Conservation (phyloP, 1,140 invertebrate genomes). For the Drosophila ananassae region DNA sequence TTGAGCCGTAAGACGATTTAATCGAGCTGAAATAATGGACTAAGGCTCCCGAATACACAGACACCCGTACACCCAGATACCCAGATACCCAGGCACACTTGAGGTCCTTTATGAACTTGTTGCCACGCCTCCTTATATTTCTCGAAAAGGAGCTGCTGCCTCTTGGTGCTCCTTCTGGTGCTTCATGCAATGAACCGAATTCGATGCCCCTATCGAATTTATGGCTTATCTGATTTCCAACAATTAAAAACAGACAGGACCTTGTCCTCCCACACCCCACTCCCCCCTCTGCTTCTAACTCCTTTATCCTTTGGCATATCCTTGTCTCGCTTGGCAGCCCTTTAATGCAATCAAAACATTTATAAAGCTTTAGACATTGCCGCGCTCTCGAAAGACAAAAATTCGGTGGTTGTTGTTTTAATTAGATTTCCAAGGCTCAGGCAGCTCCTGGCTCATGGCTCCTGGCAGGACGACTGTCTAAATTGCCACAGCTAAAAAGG, state of each 20-base stretch:
- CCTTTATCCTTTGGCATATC: conserved; percentile 2
- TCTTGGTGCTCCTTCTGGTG: too few relatives aligned
- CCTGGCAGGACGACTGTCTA: conserved; percentile 67
- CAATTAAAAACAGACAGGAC: conserved; percentile 58
- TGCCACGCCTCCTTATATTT: conserved; percentile 3
- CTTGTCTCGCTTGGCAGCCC: conserved; percentile 72
- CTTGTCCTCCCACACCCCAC: background rate
- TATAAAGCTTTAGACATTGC: conserved; percentile 73
- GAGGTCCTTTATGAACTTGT: conserved; percentile 44
- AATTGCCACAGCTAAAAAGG: conserved; percentile 79
- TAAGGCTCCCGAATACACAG: conserved; percentile 39
- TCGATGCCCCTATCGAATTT: conserved; percentile 62
- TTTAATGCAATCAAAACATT: conserved; percentile 83
- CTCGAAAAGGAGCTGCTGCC: background rate
- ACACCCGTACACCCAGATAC: background rate
- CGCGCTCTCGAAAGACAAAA: conserved; percentile 67
- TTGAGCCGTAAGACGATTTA: conserved; percentile 82
- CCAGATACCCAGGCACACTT: background rate
- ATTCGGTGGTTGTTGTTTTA: conserved; percentile 81
- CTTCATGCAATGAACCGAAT: conserved; percentile 35
- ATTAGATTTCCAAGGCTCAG: conserved; percentile 75
- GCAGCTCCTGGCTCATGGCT: conserved; percentile 18
- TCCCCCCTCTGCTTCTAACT: background rate
- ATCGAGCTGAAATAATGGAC: conserved; percentile 81
- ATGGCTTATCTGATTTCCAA: conserved; percentile 60